These are phyloP conservation scores for Drosophila ficusphila DNA, from an alignment of 1,140 invertebrate species.

Conservation along the genomic window DNA sequence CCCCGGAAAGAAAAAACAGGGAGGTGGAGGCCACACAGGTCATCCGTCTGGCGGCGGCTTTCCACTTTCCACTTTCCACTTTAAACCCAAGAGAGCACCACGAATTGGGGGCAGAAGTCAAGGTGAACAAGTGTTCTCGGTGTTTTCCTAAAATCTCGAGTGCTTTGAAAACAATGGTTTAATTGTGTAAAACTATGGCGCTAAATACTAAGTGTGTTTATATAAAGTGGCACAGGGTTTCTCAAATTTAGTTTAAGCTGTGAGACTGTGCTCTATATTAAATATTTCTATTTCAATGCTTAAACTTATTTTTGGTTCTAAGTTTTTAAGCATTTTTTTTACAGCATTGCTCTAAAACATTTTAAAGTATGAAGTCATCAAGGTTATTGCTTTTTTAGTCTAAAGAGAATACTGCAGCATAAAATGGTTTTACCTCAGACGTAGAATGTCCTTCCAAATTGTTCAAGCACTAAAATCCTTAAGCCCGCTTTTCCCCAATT, in stretches of 20 bases:
- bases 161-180: conserved; percentile 19
- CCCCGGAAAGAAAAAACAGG: conserved; percentile 7
- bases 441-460: conserved; percentile 18
- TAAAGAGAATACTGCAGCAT: conserved; percentile 2
- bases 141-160: conserved; percentile 2
- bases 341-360: neutral
- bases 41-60: conserved; percentile 29
- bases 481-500: conserved; percentile 9
- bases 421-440: conserved; percentile 31
- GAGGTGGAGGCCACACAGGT: neutral
- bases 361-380: neutral
- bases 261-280: too few relatives aligned
- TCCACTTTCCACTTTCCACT: conserved; percentile 16
- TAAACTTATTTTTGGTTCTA: too few relatives aligned
- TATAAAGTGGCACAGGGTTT: neutral
- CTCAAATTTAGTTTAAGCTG: neutral
- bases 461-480: conserved; percentile 12
- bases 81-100: conserved; percentile 46
- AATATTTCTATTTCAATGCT: too few relatives aligned
- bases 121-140: conserved; percentile 15
- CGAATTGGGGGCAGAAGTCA: conserved; percentile 8
- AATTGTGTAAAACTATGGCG: conserved; percentile 14
- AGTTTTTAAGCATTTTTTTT: too few relatives aligned
- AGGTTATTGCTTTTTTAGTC: conserved; percentile 15
- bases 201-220: neutral